Percentiles rank a stretch among this genome's conserved stretches.
phyloP scores from a whole-genome alignment of 2,888 invertebrate species.

The Meiosimyza decipiens region DNA sequence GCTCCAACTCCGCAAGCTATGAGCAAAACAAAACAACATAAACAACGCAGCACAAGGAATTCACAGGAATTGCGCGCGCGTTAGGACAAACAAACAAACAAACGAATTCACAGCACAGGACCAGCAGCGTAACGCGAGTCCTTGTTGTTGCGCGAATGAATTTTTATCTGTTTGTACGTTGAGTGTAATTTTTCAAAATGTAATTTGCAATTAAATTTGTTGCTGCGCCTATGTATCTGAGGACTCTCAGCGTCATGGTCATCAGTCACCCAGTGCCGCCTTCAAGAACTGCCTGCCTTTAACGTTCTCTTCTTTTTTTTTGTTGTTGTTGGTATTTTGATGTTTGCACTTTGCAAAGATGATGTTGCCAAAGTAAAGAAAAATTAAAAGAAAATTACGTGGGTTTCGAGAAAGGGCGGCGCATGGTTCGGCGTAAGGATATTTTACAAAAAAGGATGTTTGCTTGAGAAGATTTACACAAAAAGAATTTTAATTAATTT shows the following conservation, averaged over 20 bases:
- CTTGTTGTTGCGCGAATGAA: slow-evolving; percentile 9
- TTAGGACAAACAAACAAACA: slow-evolving; percentile 7
- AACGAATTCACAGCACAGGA: not conserved
- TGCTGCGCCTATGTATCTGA: slow-evolving; percentile 12
- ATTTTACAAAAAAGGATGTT: slow-evolving; percentile 57
- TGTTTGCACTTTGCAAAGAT: slow-evolving; percentile 18
- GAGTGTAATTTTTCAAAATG: slow-evolving; percentile 58
- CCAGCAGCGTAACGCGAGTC: slow-evolving; percentile 3
- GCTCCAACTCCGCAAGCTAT: slow-evolving; percentile 31
- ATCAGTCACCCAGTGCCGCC: not conserved
- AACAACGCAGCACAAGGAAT: not conserved
- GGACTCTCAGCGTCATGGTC: not conserved
- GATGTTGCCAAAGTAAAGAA: slow-evolving; percentile 27
- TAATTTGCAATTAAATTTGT: slow-evolving; percentile 58
- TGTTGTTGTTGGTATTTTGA: slow-evolving; percentile 2
- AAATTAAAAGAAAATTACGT: slow-evolving; percentile 12
- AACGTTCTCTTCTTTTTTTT: too few species aligned
- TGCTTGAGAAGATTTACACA: slow-evolving; percentile 59
- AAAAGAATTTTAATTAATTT: slow-evolving; percentile 54
- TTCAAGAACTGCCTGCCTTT: too few species aligned
- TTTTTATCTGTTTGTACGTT: slow-evolving; percentile 1
- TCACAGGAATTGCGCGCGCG: slow-evolving; percentile 10
- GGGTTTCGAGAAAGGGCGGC: not conserved
- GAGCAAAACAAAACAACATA: not conserved
- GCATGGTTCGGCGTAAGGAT: not conserved